Evolutionary conservation across 2,797 vertebrate species (phyloP).

Genomic region (Chaenodraco wilsoni): DNA sequence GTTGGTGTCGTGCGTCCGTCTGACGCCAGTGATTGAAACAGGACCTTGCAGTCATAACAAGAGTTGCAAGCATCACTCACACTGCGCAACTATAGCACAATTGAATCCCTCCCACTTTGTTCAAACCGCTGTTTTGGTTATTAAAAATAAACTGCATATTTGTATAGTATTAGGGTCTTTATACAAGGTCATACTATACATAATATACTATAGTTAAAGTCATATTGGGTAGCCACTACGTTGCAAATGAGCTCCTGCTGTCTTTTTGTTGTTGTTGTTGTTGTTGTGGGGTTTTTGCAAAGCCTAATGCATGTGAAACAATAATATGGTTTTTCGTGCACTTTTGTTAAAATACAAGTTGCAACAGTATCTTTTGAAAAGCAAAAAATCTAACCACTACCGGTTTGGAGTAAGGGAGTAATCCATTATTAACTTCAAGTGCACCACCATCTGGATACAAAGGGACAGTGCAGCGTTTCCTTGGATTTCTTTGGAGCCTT

Average conservation of each 20-base stretch:
- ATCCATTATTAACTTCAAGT: conserved; percentile 36
- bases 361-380: conserved; percentile 40
- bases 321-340: neutral
- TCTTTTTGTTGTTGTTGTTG: too few species aligned
- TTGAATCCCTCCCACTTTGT: conserved; percentile 68
- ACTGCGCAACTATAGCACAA: conserved; percentile 59
- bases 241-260: neutral
- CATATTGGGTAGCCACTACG: neutral
- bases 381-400: conserved; percentile 16
- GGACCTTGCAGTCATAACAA: conserved; percentile 79
- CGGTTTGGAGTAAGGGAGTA: conserved; percentile 33
- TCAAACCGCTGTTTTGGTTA: conserved; percentile 1
- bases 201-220: neutral
- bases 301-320: neutral
- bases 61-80: conserved; percentile 75
- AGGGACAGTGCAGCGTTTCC: conserved; percentile 37
- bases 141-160: neutral
- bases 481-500: neutral
- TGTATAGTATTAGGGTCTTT: neutral
- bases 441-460: conserved; percentile 70
- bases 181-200: neutral
- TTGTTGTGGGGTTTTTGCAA: fast-evolving
- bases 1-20: conserved; percentile 74
- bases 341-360: neutral
- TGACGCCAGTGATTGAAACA: conserved; percentile 88